Conservation (phyloP, 2,113 vertebrate species). For the Mormyrus iriodes region DNA sequence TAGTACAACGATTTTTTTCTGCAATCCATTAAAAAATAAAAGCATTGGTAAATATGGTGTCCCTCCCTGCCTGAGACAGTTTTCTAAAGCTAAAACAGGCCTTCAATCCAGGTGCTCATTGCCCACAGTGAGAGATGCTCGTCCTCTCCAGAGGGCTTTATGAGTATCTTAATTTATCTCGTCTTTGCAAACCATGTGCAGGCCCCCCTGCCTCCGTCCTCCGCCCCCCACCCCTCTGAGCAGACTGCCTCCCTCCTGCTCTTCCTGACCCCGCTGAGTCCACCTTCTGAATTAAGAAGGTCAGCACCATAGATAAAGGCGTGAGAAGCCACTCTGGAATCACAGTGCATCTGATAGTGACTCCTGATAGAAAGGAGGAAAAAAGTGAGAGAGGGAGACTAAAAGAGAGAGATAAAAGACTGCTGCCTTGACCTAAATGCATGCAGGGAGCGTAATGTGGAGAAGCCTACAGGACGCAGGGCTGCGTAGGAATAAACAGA, state of each 20-base stretch:
- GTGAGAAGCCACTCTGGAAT: conserved; percentile 50
- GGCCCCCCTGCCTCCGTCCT: conserved; percentile 34
- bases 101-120: neutral
- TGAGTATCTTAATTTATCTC: conserved; percentile 49
- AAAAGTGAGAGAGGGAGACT: conserved; percentile 35
- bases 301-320: conserved; percentile 57
- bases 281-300: conserved; percentile 52
- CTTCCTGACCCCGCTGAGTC: conserved; percentile 52
- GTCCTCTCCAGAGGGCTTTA: conserved; percentile 29
- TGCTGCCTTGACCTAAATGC: neutral
- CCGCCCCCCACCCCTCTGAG: conserved; percentile 39
- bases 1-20: neutral
- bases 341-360: conserved; percentile 49
- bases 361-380: conserved; percentile 26
- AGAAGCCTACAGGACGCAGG: neutral
- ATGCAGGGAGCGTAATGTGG: neutral
- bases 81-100: neutral
- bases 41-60: neutral
- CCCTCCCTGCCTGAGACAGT: neutral
- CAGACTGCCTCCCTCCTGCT: conserved; percentile 48
- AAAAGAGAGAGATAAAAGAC: conserved; percentile 32
- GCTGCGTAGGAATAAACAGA: neutral
- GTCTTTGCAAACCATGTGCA: conserved; percentile 52
- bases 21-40: neutral
- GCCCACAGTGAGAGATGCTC: neutral